Conservation (phyloP, 2,888 invertebrate genomes). For the Sialis lutaria region DNA sequence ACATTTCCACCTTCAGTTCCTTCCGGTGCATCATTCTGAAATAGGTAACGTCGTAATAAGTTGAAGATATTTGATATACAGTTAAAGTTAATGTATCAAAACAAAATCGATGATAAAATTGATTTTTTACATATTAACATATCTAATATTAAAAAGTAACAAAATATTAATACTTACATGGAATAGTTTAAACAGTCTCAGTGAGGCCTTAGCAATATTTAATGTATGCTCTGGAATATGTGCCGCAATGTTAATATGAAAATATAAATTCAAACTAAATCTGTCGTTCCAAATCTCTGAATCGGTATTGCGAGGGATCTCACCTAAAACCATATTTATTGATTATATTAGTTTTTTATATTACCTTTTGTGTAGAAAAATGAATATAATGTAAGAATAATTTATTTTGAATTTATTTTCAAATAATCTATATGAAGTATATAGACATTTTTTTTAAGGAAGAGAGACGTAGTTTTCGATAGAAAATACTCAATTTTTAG, state of each 20-base stretch:
- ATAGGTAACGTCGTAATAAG: neutral
- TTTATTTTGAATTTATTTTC: no score
- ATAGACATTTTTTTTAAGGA: no score
- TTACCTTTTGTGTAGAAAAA: neutral
- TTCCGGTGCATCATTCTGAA: neutral
- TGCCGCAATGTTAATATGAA: constrained; percentile 30
- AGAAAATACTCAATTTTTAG: no score
- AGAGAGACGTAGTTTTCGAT: no score
- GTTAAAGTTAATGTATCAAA: neutral
- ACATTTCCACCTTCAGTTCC: neutral
- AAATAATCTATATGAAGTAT: no score
- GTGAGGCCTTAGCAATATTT: constrained; percentile 32
- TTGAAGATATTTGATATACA: neutral
- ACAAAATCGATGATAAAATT: neutral
- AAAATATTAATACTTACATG: constrained; percentile 19
- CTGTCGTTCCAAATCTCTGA: constrained; percentile 33
- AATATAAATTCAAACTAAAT: constrained; percentile 34
- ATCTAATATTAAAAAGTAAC: neutral
- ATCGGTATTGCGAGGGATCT: constrained; percentile 33
- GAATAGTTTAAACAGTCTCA: constrained; percentile 32
- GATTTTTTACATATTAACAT: neutral
- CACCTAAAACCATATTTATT: constrained; percentile 22
- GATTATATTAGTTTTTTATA: no score
- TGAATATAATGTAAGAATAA: no score
- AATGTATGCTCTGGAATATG: constrained; percentile 24